Evolutionary conservation across 2,113 vertebrate genomes (phyloP).

Genomic region (Antennarius striatus): DNA sequence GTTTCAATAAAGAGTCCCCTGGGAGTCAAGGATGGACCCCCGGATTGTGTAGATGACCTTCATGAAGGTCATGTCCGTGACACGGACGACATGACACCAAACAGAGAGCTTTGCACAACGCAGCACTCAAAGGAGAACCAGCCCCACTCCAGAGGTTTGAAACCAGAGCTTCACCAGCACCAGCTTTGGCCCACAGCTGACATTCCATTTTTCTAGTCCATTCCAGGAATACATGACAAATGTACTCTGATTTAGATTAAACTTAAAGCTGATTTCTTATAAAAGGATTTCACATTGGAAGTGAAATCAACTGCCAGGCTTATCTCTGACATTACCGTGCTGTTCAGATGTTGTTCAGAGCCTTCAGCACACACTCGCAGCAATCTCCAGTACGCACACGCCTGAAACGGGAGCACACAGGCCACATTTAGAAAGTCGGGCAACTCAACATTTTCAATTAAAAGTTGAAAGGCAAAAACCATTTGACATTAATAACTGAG

Average conservation of each 20-base stretch:
- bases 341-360: conserved; percentile 22
- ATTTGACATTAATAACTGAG: conserved; percentile 56
- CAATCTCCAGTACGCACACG: neutral
- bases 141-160: too few relatives aligned
- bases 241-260: neutral
- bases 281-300: conserved; percentile 1
- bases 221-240: neutral
- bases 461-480: conserved; percentile 59
- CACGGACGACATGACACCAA: too few relatives aligned
- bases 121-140: too few relatives aligned
- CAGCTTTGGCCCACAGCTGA: too few relatives aligned
- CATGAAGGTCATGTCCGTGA: too few relatives aligned
- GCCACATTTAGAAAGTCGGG: conserved; percentile 51
- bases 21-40: too few relatives aligned
- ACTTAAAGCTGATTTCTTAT: conserved; percentile 15
- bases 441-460: conserved; percentile 66
- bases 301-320: conserved; percentile 26
- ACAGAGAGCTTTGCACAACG: too few relatives aligned
- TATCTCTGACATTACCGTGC: conserved; percentile 34
- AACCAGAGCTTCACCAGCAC: too few relatives aligned
- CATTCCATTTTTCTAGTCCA: too few relatives aligned
- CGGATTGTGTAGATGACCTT: too few relatives aligned
- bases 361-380: conserved; percentile 3
- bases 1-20: too few relatives aligned
- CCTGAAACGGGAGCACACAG: conserved; percentile 15